These are phyloP conservation scores for Lasaia peninsularis DNA, from an alignment of 1,140 invertebrate species.

Conservation along the genomic window DNA sequence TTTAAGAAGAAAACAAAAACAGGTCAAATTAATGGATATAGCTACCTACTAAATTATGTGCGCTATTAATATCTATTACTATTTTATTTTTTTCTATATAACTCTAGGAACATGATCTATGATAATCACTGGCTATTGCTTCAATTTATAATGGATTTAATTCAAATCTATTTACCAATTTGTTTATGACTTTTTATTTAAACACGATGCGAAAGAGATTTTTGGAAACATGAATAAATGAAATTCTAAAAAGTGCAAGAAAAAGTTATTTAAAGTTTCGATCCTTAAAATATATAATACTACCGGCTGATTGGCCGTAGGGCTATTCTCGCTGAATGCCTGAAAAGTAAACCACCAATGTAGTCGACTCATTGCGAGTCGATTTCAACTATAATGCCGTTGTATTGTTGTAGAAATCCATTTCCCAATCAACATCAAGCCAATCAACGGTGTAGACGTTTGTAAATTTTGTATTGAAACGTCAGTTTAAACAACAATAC, in stretches of 20 bases:
- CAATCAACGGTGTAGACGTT: conserved; percentile 31
- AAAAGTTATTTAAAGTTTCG: conserved; percentile 67
- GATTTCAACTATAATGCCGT: conserved; percentile 66
- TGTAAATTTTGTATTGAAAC: conserved; percentile 20
- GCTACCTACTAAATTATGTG: conserved; percentile 59
- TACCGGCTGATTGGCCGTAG: conserved; percentile 83
- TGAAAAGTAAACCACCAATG: conserved; percentile 79
- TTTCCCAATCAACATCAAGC: conserved; percentile 23
- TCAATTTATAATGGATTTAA: conserved; percentile 28
- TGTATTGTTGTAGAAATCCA: conserved; percentile 64
- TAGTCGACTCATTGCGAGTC: conserved; percentile 71
- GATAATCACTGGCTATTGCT: conserved; percentile 21
- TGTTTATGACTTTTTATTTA: conserved; percentile 42
- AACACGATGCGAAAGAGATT: conserved; percentile 71
- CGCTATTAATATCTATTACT: conserved; percentile 33
- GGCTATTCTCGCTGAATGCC: conserved; percentile 82
- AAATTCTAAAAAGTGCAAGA: conserved; percentile 72
- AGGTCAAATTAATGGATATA: not conserved
- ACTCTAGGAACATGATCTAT: conserved; percentile 16
- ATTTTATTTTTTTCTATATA: conserved; percentile 15
- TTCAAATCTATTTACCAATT: conserved; percentile 29
- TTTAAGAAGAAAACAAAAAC: conserved; percentile 5
- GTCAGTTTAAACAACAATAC: conserved; percentile 68
- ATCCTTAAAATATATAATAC: conserved; percentile 76
- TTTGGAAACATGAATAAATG: conserved; percentile 55